Base-by-base conservation (phyloP, 2,113 vertebrate genomes). In the Garra rufa region DNA sequence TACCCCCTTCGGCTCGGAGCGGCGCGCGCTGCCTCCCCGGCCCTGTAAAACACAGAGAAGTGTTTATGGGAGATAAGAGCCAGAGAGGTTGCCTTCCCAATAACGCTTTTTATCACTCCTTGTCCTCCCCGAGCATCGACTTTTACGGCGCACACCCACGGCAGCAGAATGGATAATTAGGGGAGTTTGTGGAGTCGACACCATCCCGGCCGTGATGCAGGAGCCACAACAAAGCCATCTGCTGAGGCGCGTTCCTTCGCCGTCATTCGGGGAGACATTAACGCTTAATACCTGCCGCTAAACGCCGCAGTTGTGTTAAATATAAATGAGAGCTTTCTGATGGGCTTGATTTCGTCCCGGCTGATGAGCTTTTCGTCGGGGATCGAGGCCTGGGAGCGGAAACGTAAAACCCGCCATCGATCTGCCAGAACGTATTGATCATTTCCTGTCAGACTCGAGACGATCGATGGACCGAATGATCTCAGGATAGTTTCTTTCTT, bases 61-160 rank as follows among this genome's bases (percentile, higher is more conserved):
- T 93, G 91, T 95, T 94, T 94, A 94, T 92, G 89, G 89, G 88
- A 92, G 92, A 93, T 92, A 92, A 93, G 93, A 92, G 89, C 88
- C 59, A 88, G 88, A 85, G 89, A 93, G 91, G 93, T 92, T 84
- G 87, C 88, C 38, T 88, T 90, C 86, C 90, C 90, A 92, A 93
- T 93, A 92, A 92, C 90, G 88, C 63, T 85, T 91, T 93, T 94
- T 93, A 94, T 93, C 89, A 69, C 87, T 86, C 81, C 83, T 77
- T 71, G 59, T 90, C 91, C 85, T 86, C 81, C 87, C 86, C 88
- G 87, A 9, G 86, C 87, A 84, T 81, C 41, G 63, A 86, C 48
- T 89, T 94, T 92, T 91, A 93, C 82, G 88, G 90, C 67, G 21
- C 85, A 81, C 89, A 90, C 88, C 76, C 90, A 88, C 88, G 76